phyloP scores from a whole-genome alignment of 64 coral and sea anemone genomes.

The Pocillopora verrucosa region DNA sequence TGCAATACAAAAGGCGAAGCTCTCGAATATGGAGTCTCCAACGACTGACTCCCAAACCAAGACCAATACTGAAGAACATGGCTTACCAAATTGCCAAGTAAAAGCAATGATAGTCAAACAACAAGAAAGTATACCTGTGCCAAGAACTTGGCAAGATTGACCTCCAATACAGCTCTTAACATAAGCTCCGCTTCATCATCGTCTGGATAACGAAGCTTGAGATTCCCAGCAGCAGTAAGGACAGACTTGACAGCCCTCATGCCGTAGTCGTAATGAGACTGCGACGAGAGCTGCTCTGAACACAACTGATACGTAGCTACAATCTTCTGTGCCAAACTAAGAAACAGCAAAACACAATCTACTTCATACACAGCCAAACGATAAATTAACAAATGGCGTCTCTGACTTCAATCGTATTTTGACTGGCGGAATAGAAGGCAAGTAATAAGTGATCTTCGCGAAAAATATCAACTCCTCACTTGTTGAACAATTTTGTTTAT shows the following conservation, averaged over 20 bases:
- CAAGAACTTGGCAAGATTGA: conserved; percentile 98
- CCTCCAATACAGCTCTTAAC: conserved; percentile 92
- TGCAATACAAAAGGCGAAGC: background rate
- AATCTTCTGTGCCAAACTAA: conserved; percentile 96
- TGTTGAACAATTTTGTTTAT: too few relatives aligned
- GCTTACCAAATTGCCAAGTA: background rate
- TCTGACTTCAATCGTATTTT: too few relatives aligned
- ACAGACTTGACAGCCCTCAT: conserved; percentile 99
- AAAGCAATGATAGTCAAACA: background rate
- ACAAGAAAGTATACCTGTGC: conserved; percentile 65
- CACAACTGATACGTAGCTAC: conserved; percentile 94
- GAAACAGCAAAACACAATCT: background rate
- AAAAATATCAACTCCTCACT: too few relatives aligned
- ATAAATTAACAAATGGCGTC: too few relatives aligned
- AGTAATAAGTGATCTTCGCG: too few relatives aligned
- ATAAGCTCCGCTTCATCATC: conserved; percentile 97
- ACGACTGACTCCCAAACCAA: too few relatives aligned
- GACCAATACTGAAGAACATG: too few relatives aligned
- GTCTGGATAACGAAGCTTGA: conserved; percentile 91
- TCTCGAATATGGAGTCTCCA: too few relatives aligned
- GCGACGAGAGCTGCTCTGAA: conserved; percentile 99
- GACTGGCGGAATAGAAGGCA: too few relatives aligned
- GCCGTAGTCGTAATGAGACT: conserved; percentile 99
- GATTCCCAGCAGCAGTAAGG: conserved; percentile 95
- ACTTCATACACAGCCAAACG: background rate